Evolutionary conservation across 2,888 invertebrate species (phyloP).

Genomic region (Incurvaria masculella): DNA sequence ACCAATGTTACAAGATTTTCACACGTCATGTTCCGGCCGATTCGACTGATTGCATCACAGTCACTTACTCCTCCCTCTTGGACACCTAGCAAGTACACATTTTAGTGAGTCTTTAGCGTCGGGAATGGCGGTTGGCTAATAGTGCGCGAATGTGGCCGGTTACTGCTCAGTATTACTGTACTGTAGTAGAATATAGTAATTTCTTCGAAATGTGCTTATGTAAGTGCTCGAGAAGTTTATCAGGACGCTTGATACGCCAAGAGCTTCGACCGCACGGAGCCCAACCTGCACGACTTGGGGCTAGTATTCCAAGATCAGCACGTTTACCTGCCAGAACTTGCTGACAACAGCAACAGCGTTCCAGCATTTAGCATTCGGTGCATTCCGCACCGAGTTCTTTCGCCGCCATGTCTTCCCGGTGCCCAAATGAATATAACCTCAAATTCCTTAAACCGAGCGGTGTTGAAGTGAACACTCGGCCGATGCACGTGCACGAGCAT

Average conservation of each 20-base stretch:
- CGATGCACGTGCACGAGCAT: constrained; percentile 89
- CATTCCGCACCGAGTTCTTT: constrained; percentile 66
- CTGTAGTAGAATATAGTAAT: constrained; percentile 88
- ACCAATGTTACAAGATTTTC: too few relatives aligned
- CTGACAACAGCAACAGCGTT: constrained; percentile 83
- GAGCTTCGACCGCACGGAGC: constrained; percentile 81
- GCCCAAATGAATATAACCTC: constrained; percentile 73
- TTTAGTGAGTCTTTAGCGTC: constrained; percentile 19
- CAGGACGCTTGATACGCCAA: constrained; percentile 79
- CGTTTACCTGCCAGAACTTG: constrained; percentile 75
- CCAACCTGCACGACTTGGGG: constrained; percentile 84
- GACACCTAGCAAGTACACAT: constrained; percentile 45
- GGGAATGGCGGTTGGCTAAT: constrained; percentile 4
- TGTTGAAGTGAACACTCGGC: constrained; percentile 84
- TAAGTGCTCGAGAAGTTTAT: constrained; percentile 86
- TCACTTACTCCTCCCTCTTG: constrained; percentile 50
- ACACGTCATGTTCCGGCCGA: too few relatives aligned
- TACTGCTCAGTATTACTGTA: constrained; percentile 43
- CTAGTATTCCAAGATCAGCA: constrained; percentile 82
- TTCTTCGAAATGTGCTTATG: constrained; percentile 83
- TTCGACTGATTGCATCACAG: constrained; percentile 27
- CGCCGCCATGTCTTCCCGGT: constrained; percentile 72
- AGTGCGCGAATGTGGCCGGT: background rate
- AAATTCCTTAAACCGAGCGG: constrained; percentile 93
- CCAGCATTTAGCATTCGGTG: too few relatives aligned